phyloP scores from a whole-genome alignment of 1,140 invertebrate genomes.

The Plutomurus gul region DNA sequence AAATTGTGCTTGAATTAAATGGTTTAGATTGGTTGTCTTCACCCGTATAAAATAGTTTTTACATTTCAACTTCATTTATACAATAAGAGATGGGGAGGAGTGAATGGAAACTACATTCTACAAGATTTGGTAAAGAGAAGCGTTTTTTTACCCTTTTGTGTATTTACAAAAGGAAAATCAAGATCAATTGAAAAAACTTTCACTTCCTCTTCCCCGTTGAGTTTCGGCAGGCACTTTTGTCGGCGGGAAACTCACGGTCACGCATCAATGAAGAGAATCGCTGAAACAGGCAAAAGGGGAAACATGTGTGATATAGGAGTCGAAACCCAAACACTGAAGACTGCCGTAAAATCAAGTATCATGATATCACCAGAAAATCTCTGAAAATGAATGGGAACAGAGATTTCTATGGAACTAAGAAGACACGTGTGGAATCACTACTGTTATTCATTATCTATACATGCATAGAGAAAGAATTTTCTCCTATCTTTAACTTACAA shows the following conservation, averaged over 20 bases:
- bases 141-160: not conserved
- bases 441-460: no score
- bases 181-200: constrained; percentile 28
- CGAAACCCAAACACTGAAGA: constrained; percentile 2
- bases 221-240: not conserved
- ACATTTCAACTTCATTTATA: no score
- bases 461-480: no score
- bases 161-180: constrained; percentile 20
- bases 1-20: no score
- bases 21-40: no score
- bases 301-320: not conserved
- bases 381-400: constrained; percentile 3
- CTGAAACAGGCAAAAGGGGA: constrained; percentile 19
- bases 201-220: not conserved
- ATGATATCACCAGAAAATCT: constrained; percentile 1
- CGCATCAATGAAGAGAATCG: not conserved
- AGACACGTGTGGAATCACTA: not conserved
- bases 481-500: not conserved
- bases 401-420: not conserved
- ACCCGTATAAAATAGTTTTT: no score
- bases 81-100: not conserved
- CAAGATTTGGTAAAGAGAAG: not conserved
- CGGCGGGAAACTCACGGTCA: not conserved
- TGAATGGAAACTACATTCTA: not conserved
- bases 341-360: not conserved